Evolutionary conservation across 2,888 invertebrate species (phyloP).

Genomic region (Thumatha senex): DNA sequence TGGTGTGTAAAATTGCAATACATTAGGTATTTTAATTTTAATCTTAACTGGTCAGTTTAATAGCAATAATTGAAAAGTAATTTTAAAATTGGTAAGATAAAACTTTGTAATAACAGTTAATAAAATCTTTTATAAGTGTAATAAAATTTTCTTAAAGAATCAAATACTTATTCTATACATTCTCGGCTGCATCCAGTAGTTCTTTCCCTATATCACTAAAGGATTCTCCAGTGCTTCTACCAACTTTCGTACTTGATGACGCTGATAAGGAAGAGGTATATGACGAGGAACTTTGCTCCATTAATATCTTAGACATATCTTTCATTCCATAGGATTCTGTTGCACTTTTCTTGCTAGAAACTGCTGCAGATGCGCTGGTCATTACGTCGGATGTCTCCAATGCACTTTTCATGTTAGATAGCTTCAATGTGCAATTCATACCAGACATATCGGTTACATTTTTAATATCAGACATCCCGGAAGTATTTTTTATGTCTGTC

Average conservation of each 20-base stretch:
- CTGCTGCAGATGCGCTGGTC: no score
- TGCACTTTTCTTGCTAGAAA: neutral
- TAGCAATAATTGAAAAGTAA: conserved; percentile 3
- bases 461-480: neutral
- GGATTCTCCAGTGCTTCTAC: conserved; percentile 39
- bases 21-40: neutral
- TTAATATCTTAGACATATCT: conserved; percentile 20
- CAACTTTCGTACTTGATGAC: conserved; percentile 38
- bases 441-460: neutral
- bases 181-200: conserved; percentile 51
- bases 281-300: conserved; percentile 36
- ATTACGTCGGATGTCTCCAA: neutral
- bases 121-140: conserved; percentile 15
- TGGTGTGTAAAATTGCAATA: neutral
- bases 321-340: conserved; percentile 26
- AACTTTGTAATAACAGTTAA: conserved; percentile 31
- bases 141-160: conserved; percentile 35
- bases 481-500: neutral
- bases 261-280: conserved; percentile 40
- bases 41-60: neutral
- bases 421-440: neutral
- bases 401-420: neutral
- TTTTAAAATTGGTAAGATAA: conserved; percentile 5
- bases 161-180: conserved; percentile 32
- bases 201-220: conserved; percentile 46